phyloP scores from a whole-genome alignment of 2,797 vertebrate genomes.

The Ctenopoma multispine region DNA sequence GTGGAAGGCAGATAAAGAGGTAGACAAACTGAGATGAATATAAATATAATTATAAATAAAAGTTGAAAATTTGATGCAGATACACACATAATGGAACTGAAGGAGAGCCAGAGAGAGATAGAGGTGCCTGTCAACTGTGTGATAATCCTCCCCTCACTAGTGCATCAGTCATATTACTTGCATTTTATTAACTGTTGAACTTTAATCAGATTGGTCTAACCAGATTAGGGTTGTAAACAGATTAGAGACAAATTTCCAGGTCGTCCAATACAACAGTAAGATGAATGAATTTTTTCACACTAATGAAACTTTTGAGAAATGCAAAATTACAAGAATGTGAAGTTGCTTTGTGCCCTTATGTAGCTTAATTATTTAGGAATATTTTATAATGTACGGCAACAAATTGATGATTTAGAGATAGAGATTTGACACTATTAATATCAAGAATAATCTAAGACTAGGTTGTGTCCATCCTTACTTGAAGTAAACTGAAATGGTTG shows the following conservation, averaged over 20 bases:
- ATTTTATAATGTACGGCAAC: too few relatives aligned
- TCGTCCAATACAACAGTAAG: constrained; percentile 16
- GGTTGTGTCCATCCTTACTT: not conserved
- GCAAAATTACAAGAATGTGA: too few relatives aligned
- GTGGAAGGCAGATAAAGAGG: constrained; percentile 54
- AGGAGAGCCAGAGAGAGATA: constrained; percentile 4
- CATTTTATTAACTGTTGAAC: constrained; percentile 65
- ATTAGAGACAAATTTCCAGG: constrained; percentile 62
- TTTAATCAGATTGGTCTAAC: constrained; percentile 69
- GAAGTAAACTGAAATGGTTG: not conserved
- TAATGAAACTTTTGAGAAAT: too few relatives aligned
- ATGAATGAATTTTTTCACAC: constrained; percentile 7
- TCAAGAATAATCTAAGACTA: not conserved
- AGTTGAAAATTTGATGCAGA: constrained; percentile 26
- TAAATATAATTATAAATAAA: too few relatives aligned
- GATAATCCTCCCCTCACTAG: constrained; percentile 65
- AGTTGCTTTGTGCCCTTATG: too few relatives aligned
- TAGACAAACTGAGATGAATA: constrained; percentile 38
- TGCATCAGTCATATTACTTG: constrained; percentile 61
- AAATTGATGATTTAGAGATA: too few relatives aligned
- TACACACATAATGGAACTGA: not conserved
- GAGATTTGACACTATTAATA: not conserved
- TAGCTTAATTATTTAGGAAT: too few relatives aligned
- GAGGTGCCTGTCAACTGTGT: constrained; percentile 46
- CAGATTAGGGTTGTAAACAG: constrained; percentile 73